These are phyloP conservation scores for Amblyjoppa proteus DNA, from an alignment of 2,888 invertebrate genomes.

Conservation along the genomic window DNA sequence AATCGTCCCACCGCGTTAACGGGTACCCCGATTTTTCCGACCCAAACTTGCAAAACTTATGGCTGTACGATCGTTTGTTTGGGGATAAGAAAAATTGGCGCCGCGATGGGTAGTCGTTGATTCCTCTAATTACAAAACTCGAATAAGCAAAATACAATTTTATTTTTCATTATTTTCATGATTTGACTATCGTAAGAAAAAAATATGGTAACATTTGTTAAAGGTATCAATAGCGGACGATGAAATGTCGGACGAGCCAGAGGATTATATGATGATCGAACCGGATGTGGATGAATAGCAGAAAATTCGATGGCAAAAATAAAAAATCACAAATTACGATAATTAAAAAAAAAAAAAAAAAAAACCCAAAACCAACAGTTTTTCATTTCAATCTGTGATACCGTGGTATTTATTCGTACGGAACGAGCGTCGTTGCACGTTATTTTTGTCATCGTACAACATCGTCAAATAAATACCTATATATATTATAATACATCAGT, in stretches of 20 bases:
- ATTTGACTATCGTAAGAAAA: conserved; percentile 35
- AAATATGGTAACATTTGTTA: conserved; percentile 73
- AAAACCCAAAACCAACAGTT: conserved; percentile 8
- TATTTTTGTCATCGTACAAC: conserved; percentile 49
- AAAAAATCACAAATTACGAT: conserved; percentile 19
- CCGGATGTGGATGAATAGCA: conserved; percentile 74
- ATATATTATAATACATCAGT: conserved; percentile 64
- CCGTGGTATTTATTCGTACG: conserved; percentile 51
- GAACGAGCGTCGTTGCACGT: conserved; percentile 35
- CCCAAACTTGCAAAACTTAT: conserved; percentile 56
- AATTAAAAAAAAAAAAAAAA: conserved; percentile 9
- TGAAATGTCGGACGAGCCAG: conserved; percentile 71
- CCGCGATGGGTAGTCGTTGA: conserved; percentile 50
- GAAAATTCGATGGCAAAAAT: conserved; percentile 31
- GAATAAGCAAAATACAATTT: background rate
- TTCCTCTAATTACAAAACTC: background rate
- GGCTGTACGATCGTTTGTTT: conserved; percentile 56
- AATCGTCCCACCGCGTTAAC: conserved; percentile 53
- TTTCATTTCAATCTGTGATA: conserved; percentile 57
- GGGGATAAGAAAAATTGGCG: conserved; percentile 56
- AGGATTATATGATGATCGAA: conserved; percentile 74
- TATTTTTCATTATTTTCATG: conserved; percentile 7
- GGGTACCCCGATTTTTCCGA: conserved; percentile 31
- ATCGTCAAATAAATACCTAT: conserved; percentile 60
- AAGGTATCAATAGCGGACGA: conserved; percentile 78